phyloP scores from a whole-genome alignment of 2,113 vertebrate species.

The Synodontis membranacea region DNA sequence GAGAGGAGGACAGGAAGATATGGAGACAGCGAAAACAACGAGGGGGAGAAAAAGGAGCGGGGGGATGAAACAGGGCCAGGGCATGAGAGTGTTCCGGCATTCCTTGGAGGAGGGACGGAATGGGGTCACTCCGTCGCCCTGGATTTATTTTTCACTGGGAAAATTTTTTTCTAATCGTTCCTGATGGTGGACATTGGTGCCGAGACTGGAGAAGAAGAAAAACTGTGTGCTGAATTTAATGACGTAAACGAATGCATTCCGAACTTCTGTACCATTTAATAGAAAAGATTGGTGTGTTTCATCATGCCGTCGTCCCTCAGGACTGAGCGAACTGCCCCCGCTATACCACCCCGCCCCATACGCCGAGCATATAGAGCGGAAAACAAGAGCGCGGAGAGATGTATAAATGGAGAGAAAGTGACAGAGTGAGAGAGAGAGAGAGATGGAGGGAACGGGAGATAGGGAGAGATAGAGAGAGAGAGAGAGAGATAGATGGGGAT shows the following conservation, averaged over 20 bases:
- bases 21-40: neutral
- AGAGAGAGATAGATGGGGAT: neutral
- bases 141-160: neutral
- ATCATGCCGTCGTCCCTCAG: no score
- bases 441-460: neutral
- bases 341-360: no score
- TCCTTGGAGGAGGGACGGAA: neutral
- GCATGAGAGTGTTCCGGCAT: neutral
- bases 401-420: neutral
- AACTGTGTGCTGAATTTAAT: no score
- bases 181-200: neutral
- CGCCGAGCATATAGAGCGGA: neutral
- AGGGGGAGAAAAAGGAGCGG: neutral
- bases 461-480: neutral
- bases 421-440: neutral
- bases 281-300: no score
- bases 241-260: no score
- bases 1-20: slow-evolving; percentile 18
- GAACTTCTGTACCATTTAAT: no score
- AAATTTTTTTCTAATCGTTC: neutral
- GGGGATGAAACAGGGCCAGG: neutral
- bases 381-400: neutral
- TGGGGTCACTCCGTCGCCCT: neutral
- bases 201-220: no score
- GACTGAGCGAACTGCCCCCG: no score